Percentiles rank a stretch among this genome's conserved stretches.
Evolutionary conservation across 2,888 invertebrate species (phyloP).

Genomic region (Leucoma salicis): DNA sequence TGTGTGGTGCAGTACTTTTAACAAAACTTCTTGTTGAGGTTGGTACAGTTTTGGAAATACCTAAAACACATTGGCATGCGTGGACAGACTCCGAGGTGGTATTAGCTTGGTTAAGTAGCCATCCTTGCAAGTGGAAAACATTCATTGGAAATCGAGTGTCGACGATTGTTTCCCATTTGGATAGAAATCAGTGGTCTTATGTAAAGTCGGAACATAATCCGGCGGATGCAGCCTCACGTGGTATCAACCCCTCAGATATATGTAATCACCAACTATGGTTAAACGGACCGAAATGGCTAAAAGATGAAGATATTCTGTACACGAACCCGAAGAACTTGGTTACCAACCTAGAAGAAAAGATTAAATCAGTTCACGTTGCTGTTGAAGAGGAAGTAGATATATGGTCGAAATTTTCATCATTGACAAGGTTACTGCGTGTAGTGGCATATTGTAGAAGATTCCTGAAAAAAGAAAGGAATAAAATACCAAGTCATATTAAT

Average conservation of each 20-base stretch:
- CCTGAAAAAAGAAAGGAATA: not conserved
- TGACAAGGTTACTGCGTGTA: not conserved
- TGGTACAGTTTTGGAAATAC: not conserved
- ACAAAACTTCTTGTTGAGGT: not conserved
- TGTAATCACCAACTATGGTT: no score
- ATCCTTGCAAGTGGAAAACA: constrained; percentile 1
- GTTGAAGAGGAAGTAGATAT: not conserved
- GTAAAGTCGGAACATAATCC: constrained; percentile 1
- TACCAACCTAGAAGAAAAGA: not conserved
- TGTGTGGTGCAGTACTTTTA: constrained; percentile 4
- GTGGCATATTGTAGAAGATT: not conserved
- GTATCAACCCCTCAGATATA: not conserved
- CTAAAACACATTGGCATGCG: not conserved
- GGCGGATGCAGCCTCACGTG: constrained; percentile 2
- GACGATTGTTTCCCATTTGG: not conserved
- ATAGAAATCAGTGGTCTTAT: constrained; percentile 2
- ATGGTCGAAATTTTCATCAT: not conserved
- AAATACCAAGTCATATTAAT: not conserved
- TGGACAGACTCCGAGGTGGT: constrained; percentile 1
- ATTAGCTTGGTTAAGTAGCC: constrained; percentile 1
- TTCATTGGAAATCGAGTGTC: not conserved
- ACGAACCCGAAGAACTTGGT: not conserved
- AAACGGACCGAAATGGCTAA: not conserved
- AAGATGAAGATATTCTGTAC: not conserved
- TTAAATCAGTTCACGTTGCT: not conserved